Evolutionary conservation across 2,888 invertebrate species (phyloP).

Genomic region (Rhaphigaster nebulosa): DNA sequence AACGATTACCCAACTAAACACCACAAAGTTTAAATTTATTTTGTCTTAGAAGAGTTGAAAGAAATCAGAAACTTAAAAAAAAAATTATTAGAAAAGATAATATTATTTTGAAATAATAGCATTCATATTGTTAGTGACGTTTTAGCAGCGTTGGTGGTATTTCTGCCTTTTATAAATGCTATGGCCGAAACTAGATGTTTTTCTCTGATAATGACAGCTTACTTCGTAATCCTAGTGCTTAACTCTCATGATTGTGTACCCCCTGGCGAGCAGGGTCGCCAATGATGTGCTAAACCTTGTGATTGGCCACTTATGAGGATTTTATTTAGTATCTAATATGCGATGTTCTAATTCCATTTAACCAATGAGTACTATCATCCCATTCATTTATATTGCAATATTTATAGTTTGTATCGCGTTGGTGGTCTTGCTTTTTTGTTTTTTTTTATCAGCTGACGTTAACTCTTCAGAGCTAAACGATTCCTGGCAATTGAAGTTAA

Average conservation of each 20-base stretch:
- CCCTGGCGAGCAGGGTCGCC: neutral
- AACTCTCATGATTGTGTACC: neutral
- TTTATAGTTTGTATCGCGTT: neutral
- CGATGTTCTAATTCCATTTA: neutral
- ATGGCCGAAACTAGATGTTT: neutral
- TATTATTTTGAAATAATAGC: too few species aligned
- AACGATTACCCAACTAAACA: too few species aligned
- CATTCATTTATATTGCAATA: neutral
- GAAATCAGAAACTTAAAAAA: too few species aligned
- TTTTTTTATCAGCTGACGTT: too few species aligned
- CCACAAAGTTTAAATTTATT: too few species aligned
- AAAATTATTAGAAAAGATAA: too few species aligned
- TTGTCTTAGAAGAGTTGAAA: too few species aligned
- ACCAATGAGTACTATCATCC: neutral
- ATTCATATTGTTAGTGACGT: too few species aligned
- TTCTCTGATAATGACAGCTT: neutral
- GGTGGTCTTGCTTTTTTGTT: neutral
- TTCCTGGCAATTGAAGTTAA: too few species aligned
- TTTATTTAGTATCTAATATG: neutral
- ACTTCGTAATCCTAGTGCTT: neutral
- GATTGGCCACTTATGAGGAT: neutral
- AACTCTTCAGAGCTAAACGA: too few species aligned
- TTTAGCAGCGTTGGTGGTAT: constrained; percentile 1
- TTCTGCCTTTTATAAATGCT: neutral
- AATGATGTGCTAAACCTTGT: neutral